Conservation (phyloP, 2,888 invertebrate species). For the Dicranocentrus wangi region DNA sequence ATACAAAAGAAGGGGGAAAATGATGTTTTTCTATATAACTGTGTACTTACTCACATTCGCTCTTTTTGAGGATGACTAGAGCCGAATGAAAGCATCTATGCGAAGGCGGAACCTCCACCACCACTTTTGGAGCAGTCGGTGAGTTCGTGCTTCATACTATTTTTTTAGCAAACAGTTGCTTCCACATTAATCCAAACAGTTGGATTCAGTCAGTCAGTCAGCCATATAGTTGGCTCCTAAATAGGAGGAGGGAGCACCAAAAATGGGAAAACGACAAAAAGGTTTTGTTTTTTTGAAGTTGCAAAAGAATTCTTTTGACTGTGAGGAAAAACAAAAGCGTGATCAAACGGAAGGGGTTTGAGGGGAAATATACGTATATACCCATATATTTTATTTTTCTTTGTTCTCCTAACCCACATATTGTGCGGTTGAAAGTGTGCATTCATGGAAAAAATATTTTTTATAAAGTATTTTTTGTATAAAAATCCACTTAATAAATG, state of each 20-base stretch:
- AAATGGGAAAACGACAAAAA: background rate
- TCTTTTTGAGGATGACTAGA: too few species aligned
- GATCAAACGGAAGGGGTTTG: too few species aligned
- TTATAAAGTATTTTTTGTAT: too few species aligned
- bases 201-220: background rate
- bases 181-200: background rate
- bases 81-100: background rate
- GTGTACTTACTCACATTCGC: background rate
- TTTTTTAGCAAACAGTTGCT: background rate
- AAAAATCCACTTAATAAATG: too few species aligned
- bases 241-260: background rate
- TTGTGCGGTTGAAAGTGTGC: too few species aligned
- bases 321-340: too few species aligned
- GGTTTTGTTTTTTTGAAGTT: background rate
- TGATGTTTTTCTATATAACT: background rate
- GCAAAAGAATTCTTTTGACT: too few species aligned
- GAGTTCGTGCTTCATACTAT: background rate
- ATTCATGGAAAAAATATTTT: too few species aligned
- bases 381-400: too few species aligned
- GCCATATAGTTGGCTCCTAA: background rate
- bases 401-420: background rate
- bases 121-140: background rate
- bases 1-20: background rate
- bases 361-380: too few species aligned
- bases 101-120: constrained; percentile 9